Evolutionary conservation across 2,888 invertebrate species (phyloP), one percentile per base, ranked within the genome.

Genomic region (Asteroscopus sphinx): DNA sequence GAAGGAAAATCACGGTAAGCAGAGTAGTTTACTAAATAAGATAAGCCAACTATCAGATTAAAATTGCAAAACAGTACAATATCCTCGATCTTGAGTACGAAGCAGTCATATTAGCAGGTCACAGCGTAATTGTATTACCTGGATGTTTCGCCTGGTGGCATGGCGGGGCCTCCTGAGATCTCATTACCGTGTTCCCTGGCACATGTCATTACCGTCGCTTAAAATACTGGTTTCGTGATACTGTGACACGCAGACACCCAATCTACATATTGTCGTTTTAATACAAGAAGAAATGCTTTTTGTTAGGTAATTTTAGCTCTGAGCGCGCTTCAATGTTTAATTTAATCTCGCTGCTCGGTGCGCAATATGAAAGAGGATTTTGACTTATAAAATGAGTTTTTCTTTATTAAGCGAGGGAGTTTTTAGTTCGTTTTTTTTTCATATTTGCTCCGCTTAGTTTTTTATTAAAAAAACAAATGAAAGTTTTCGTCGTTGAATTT

Each of bases 261-360:
- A 73, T 73, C 52, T 73, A 67, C 72, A 73, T 73, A 72, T 56
- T 57, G 56, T 67, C 56, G 51, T 57, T 68, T 60, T 55, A 60
- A 71, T 57, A 66, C 57, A 58, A 61, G 53, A 15, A 12, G 30
- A 54, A 54, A 61, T 37, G 65, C 16, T 57, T 68, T 56, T 65
- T 69, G 56, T 69, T 62, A 54, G 51, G 66, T 66, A 54, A 65
- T 69, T 56, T 58, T 16, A 44, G 37, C 45, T 48, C 17, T 21
- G 30, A 61, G 32, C 30, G 30, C 49, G 26, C 12, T 69, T 42
- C 47, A 26, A 36, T 11, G 47, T 66, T 60, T 46, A 58, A 58
- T 65, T 69, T 54, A 70, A 62, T 69, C 40, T 37, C 12, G 35
- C 40, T 21, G 28, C 40, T 40, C 8, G 12, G 37, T 17, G 39